Base-by-base conservation (phyloP, 2,888 invertebrate species). In the Callosobruchus maculatus region DNA sequence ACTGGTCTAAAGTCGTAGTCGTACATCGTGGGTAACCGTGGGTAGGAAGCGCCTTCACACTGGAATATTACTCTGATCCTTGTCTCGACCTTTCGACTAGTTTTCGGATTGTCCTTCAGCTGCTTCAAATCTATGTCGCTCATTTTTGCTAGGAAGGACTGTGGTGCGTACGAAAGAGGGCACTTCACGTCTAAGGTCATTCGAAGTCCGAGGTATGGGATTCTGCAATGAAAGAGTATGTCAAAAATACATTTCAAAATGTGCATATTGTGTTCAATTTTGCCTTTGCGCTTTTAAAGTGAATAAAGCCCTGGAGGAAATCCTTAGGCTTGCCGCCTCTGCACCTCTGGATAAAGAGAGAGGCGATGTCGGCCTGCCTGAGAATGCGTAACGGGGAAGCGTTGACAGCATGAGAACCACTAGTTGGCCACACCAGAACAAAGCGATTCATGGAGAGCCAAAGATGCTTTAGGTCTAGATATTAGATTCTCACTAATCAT, bases 11-110 rank as follows among this genome's bases (percentile, higher is more conserved):
- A 77, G 31, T 78, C 72, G 78, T 83, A 84, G 31, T 78, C 74
- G 74, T 81, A 84, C 71, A 77, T 73, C 13, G 83, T 78, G 4
- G 85, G 84, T 72, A 85, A 77, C 67, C 84, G 78, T 0, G 83
- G 82, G 72, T 83, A 85, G 31, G 80, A 77, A 4, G 84, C 84
- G 4, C 84, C 84, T 21, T 79, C 79, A 78, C 83, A 85, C 71
- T 83, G 79, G 74, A 84, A 85, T 26, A 79, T 73, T 69, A 84
- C 75, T 71, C 78, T 77, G 67, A 85, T 76, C 22, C 77, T 66
- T 2, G 76, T 78, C n/a, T 75, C 75, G 7, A 78, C 79, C 74
- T 74, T 76, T 70, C n/a, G n/a, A n/a, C n/a, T n/a, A n/a, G 76
- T 80, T 72, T 75, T 73, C n/a, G 66, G 21, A 66, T 70, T 72